phyloP scores from a whole-genome alignment of 2,797 vertebrate species.

The Ispidina picta region DNA sequence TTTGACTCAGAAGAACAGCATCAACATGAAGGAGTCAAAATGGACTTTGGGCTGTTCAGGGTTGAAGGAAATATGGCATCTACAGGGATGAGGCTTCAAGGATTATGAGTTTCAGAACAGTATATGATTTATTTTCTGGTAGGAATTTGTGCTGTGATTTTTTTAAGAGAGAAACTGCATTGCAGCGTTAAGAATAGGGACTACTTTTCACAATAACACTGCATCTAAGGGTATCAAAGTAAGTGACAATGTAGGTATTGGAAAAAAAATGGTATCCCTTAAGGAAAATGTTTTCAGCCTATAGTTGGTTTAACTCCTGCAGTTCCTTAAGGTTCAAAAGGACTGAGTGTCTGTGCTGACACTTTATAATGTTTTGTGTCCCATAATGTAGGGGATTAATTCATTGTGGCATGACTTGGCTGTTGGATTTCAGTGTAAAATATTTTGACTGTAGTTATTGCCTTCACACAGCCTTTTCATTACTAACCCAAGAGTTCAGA shows the following conservation, averaged over 20 bases:
- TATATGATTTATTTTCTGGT: not conserved
- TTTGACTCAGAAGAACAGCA: not conserved
- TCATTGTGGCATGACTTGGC: not conserved
- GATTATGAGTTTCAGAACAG: not conserved
- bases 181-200: not conserved
- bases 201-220: not conserved
- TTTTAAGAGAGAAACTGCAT: not conserved
- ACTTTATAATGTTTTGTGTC: not conserved
- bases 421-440: not conserved
- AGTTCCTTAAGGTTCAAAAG: not conserved
- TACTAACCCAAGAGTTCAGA: not conserved
- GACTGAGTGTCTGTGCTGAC: not conserved
- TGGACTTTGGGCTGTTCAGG: not conserved
- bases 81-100: not conserved
- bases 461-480: not conserved
- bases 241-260: not conserved
- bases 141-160: not conserved
- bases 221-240: not conserved
- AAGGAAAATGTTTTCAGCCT: not conserved
- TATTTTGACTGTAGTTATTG: not conserved
- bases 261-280: not conserved
- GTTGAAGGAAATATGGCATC: not conserved
- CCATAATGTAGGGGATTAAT: not conserved
- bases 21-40: not conserved
- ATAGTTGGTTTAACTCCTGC: not conserved